Evolutionary conservation across 1,140 invertebrate genomes (phyloP).

Genomic region (Arctopsyche grandis): DNA sequence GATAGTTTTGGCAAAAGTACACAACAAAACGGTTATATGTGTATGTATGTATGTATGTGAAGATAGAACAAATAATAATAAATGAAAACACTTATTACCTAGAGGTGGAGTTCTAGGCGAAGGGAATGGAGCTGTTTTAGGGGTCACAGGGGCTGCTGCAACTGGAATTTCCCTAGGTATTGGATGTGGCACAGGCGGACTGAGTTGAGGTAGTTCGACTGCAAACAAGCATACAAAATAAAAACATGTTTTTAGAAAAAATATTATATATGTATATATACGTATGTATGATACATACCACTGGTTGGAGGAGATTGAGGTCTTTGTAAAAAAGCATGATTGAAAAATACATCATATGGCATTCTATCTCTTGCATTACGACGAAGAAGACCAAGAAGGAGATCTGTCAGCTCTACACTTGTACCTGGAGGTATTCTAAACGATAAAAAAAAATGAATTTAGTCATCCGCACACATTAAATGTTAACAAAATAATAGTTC

Average conservation of each 20-base stretch:
- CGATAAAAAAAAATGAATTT: slow-evolving; percentile 57
- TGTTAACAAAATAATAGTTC: not conserved
- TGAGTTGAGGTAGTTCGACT: slow-evolving; percentile 50
- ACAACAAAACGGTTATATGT: not conserved
- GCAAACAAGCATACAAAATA: slow-evolving; percentile 35
- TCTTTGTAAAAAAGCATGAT: slow-evolving; percentile 87
- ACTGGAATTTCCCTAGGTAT: slow-evolving; percentile 35
- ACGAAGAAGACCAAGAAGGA: slow-evolving; percentile 87
- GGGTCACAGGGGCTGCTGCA: slow-evolving; percentile 40
- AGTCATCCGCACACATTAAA: not conserved
- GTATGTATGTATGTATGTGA: not conserved
- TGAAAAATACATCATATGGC: slow-evolving; percentile 95
- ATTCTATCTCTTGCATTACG: slow-evolving; percentile 95
- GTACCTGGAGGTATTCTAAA: slow-evolving; percentile 93
- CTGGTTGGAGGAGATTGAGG: slow-evolving; percentile 64
- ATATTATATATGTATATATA: too few relatives aligned
- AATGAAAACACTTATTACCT: slow-evolving; percentile 20
- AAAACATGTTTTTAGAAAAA: not conserved
- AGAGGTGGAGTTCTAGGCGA: slow-evolving; percentile 39
- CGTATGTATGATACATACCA: slow-evolving; percentile 43
- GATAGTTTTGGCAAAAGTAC: slow-evolving; percentile 11
- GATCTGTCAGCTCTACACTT: slow-evolving; percentile 86
- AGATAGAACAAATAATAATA: not conserved
- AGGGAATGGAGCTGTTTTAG: slow-evolving; percentile 35
- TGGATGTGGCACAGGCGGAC: slow-evolving; percentile 46